Evolutionary conservation across 2,797 vertebrate species (phyloP).

Genomic region (Sebastes matsubarae): DNA sequence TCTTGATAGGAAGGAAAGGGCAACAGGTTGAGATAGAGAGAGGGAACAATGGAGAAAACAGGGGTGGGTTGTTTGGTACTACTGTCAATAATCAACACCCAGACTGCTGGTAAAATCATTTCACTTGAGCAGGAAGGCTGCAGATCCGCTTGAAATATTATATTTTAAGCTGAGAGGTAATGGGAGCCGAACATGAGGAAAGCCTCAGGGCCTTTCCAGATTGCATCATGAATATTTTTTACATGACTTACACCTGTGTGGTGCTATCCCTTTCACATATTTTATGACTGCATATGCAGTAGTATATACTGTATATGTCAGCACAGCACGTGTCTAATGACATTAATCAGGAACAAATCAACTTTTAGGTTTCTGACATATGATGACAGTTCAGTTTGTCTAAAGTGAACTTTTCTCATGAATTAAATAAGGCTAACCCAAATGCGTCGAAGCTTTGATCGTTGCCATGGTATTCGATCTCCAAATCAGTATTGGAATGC

Average conservation of each 20-base stretch:
- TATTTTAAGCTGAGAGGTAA: not conserved
- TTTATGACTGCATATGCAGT: not conserved
- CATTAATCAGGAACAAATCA: not conserved
- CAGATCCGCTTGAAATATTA: not conserved
- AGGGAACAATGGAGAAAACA: constrained; percentile 20
- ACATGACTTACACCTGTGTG: not conserved
- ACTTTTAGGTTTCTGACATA: not conserved
- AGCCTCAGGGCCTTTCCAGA: not conserved
- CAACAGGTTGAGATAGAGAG: not conserved
- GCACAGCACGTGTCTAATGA: not conserved
- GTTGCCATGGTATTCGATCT: too few relatives aligned
- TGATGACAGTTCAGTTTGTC: not conserved
- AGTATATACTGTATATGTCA: not conserved
- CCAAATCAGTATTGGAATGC: too few relatives aligned
- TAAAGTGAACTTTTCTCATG: not conserved
- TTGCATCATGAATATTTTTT: not conserved
- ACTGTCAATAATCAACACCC: constrained; percentile 18
- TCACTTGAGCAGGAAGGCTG: not conserved
- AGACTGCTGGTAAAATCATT: not conserved
- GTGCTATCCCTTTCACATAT: not conserved
- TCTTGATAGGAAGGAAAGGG: constrained; percentile 44
- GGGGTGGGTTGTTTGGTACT: not conserved
- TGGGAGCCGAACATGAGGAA: not conserved
- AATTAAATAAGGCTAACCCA: accelerated
- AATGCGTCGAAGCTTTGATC: too few relatives aligned